Conservation (phyloP, 2,113 vertebrate species). For the Pelecanus crispus region DNA sequence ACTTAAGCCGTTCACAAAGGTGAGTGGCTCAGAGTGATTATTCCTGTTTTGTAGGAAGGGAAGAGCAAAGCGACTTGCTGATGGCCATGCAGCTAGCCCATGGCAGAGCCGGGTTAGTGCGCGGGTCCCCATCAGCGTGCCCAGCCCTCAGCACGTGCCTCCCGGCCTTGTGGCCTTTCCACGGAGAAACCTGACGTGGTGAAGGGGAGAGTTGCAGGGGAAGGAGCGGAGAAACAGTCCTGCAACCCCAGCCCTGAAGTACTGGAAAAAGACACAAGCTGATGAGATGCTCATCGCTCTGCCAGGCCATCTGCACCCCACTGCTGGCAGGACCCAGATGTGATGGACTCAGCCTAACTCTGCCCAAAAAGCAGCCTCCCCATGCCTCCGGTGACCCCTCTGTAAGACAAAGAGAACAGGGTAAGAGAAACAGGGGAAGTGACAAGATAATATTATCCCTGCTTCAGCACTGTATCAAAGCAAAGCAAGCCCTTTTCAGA, state of each 20-base stretch:
- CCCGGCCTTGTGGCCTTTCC: not conserved
- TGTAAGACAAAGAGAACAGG: not conserved
- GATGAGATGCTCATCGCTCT: not conserved
- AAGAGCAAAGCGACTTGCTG: not conserved
- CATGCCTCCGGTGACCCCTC: not conserved
- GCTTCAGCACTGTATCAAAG: not conserved
- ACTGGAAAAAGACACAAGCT: not conserved
- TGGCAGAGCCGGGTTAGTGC: not conserved
- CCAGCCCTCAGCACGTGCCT: not conserved
- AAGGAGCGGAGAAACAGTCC: not conserved
- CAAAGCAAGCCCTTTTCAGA: not conserved
- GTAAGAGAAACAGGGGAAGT: not conserved
- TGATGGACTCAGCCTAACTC: not conserved
- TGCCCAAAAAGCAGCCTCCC: not conserved
- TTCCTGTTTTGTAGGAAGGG: not conserved
- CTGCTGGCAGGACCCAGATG: not conserved
- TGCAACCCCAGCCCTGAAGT: not conserved
- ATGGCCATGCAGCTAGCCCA: not conserved
- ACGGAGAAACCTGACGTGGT: not conserved
- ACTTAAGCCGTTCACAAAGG: not conserved
- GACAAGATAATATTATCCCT: not conserved
- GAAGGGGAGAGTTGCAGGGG: not conserved
- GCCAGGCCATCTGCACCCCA: not conserved
- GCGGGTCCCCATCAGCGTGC: accelerated
- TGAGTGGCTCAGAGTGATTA: not conserved